Evolutionary conservation across 2,888 invertebrate genomes (phyloP), one percentile per base, ranked within the genome.

Genomic region (Drosophila quinaria): DNA sequence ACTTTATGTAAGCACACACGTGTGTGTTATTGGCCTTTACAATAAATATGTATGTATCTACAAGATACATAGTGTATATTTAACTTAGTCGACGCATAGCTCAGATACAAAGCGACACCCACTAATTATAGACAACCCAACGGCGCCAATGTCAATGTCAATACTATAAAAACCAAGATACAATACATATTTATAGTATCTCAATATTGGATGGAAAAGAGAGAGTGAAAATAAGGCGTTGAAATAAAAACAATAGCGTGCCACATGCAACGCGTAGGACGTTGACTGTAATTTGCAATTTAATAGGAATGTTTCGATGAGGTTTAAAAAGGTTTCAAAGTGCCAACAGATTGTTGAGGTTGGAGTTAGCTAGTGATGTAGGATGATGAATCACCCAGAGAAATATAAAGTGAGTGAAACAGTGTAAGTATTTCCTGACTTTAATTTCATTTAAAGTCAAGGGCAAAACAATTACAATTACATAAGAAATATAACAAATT

Each of bases 121-220:
- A 70, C 70, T 82, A 86, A 86, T 86, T 77, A 70, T 74, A 55
- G 54, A 29, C 54, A 25, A 25, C 39, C 49, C 39, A 42, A 41
- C 54, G 63, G 55, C 64, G 56, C 37, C 86, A 86, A 70, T 80
- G 86, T 86, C 81, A 81, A 86, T 81, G 87, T 63, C 78, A 77
- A 61, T 52, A 67, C 47, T 39, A 44, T 51, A 55, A 5, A 25
- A 63, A 11, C 46, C 13, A 49, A 46, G 15, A 22, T 25, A 41
- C 13, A 49, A 49, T 15, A 37, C 31, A 51, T 33, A 17, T 33
- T 11, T 51, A 17, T 56, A 56, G 19, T 10, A n/a, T 33, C n/a
- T 41, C 15, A 22, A 15, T 35, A 25, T 11, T 9, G 42, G 5
- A 19, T 22, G 29, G 39, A 50, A 54, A 22, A 51, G 56, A 47